Percentiles rank a stretch among this genome's conserved stretches.
Evolutionary conservation across 2,888 invertebrate species (phyloP).

Genomic region (Malthinus flaveolus): DNA sequence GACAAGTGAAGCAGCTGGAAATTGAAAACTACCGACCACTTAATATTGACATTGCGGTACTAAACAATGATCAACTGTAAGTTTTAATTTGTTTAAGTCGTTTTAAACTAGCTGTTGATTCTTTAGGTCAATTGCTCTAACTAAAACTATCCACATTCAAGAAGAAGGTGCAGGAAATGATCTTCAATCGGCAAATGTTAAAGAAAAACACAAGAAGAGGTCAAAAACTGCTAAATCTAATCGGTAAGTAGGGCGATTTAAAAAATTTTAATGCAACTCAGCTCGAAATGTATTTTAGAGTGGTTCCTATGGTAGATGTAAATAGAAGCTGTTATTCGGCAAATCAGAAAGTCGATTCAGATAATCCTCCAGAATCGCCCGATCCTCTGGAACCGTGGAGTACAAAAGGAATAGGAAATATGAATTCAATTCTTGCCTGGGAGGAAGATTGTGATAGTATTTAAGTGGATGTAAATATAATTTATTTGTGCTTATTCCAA

Average conservation of each 20-base stretch:
- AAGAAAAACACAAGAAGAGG: conserved; percentile 45
- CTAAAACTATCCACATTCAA: conserved; percentile 34
- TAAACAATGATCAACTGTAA: conserved; percentile 42
- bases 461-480: conserved; percentile 9
- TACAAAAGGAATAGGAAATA: conserved; percentile 68
- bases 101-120: not conserved
- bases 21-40: conserved; percentile 43
- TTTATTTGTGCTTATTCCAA: too few relatives aligned
- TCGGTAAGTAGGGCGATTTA: conserved; percentile 39
- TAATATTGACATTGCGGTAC: conserved; percentile 47
- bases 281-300: conserved; percentile 47
- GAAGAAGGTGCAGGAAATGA: conserved; percentile 46
- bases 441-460: conserved; percentile 52
- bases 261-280: conserved; percentile 9
- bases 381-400: conserved; percentile 77
- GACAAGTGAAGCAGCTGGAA: conserved; percentile 42
- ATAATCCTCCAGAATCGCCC: conserved; percentile 51
- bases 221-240: conserved; percentile 50
- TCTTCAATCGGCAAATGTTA: conserved; percentile 41
- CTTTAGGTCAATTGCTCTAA: conserved; percentile 30
- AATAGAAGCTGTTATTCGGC: conserved; percentile 54
- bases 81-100: not conserved
- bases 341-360: conserved; percentile 41
- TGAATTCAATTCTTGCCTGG: conserved; percentile 72
- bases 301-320: conserved; percentile 54